Evolutionary conservation across 1,140 invertebrate species (phyloP).

Genomic region (Adoxophyes honmai): DNA sequence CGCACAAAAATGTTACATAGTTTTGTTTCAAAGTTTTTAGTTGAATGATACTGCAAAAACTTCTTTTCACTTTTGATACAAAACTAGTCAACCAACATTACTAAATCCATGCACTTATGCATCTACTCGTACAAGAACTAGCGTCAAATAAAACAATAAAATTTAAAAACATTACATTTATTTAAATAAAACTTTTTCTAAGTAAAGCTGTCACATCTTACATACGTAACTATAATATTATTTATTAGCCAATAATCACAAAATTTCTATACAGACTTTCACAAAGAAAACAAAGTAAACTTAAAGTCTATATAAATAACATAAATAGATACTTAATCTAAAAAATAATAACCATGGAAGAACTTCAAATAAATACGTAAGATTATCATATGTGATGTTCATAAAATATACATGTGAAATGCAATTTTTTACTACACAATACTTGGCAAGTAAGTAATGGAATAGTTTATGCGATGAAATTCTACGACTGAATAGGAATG

Average conservation of each 20-base stretch:
- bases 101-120: not conserved
- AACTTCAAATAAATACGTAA: slow-evolving; percentile 44
- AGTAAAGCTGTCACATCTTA: slow-evolving; percentile 75
- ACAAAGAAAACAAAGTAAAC: slow-evolving; percentile 44
- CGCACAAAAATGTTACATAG: too few relatives aligned
- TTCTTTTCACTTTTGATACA: too few relatives aligned
- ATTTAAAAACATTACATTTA: slow-evolving; percentile 62
- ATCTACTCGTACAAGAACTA: slow-evolving; percentile 19
- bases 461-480: slow-evolving; percentile 12
- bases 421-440: slow-evolving; percentile 6
- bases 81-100: too few relatives aligned
- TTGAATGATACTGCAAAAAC: too few relatives aligned
- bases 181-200: slow-evolving; percentile 73
- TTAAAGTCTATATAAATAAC: slow-evolving; percentile 39
- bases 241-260: slow-evolving; percentile 65
- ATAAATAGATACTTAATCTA: slow-evolving; percentile 59
- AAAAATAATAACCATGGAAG: slow-evolving; percentile 51
- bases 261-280: slow-evolving; percentile 60
- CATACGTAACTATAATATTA: slow-evolving; percentile 47
- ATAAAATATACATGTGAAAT: slow-evolving; percentile 12
- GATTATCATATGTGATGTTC: slow-evolving; percentile 7
- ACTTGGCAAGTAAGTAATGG: slow-evolving; percentile 9
- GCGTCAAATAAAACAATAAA: slow-evolving; percentile 64
- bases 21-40: too few relatives aligned
- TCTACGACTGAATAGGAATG: slow-evolving; percentile 4